phyloP scores from a whole-genome alignment of 2,797 vertebrate genomes.

The Pterois miles region DNA sequence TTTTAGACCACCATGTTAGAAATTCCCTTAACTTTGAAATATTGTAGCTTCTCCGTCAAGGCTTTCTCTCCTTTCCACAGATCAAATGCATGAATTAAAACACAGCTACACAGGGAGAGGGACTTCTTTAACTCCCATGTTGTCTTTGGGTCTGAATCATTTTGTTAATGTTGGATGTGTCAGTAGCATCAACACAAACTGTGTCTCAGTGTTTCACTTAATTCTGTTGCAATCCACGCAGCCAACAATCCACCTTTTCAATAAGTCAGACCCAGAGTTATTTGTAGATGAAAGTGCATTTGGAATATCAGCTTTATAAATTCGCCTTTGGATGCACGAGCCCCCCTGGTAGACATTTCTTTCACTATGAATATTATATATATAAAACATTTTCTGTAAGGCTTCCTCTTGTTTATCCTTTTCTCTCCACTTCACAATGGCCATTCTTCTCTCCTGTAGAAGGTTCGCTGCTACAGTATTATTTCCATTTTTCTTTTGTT shows the following conservation, averaged over 20 bases:
- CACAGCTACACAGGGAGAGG: background rate
- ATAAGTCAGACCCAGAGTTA: background rate
- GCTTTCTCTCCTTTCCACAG: background rate
- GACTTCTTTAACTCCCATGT: background rate
- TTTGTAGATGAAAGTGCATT: conserved; percentile 1
- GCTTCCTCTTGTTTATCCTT: background rate
- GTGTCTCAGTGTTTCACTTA: background rate
- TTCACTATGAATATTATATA: background rate
- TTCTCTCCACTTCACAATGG: too few relatives aligned
- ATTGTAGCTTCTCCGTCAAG: background rate
- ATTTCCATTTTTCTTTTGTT: background rate
- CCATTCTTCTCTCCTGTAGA: background rate
- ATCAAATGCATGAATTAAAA: background rate
- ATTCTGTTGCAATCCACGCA: background rate
- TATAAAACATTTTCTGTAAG: background rate
- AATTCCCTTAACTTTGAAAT: background rate
- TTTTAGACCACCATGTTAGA: background rate
- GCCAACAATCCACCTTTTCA: background rate
- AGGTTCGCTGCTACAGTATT: background rate
- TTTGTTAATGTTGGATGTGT: background rate
- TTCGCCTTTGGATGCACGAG: background rate
- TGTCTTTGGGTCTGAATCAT: background rate
- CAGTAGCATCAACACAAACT: background rate
- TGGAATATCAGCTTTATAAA: background rate
- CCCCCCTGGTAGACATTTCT: background rate